These are phyloP conservation scores for Varecia variegata DNA, from an alignment of 2,797 vertebrate genomes.

Conservation along the genomic window DNA sequence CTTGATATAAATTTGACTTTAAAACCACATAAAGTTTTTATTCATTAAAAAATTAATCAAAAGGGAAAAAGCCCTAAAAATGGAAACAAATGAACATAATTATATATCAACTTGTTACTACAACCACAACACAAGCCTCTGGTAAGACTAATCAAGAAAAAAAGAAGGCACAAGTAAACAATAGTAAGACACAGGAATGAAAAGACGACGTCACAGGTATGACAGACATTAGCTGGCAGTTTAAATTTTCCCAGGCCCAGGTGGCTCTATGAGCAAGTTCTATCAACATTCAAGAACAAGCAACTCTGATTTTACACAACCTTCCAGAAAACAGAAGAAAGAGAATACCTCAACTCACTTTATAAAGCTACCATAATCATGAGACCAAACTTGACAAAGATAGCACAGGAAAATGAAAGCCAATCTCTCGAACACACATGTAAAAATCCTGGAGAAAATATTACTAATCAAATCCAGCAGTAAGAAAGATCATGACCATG, in stretches of 20 bases:
- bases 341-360: neutral
- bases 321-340: neutral
- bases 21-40: neutral
- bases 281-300: neutral
- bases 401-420: neutral
- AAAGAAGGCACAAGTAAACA: neutral
- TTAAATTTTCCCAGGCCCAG: neutral
- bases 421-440: neutral
- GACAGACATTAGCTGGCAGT: neutral
- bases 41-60: constrained; percentile 17
- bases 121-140: constrained; percentile 13
- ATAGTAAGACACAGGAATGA: neutral
- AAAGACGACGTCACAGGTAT: neutral
- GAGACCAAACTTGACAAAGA: neutral
- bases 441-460: constrained; percentile 16
- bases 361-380: neutral
- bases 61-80: neutral
- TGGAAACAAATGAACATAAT: neutral
- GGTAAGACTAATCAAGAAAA: constrained; percentile 22
- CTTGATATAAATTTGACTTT: neutral
- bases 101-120: neutral
- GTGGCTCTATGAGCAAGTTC: neutral
- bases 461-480: neutral
- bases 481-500: neutral
- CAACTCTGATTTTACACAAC: neutral